A percentile compares a stretch with the other conserved stretches of the same genome.
Conservation (phyloP, 2,113 vertebrate genomes). For the Vulpes lagopus region DNA sequence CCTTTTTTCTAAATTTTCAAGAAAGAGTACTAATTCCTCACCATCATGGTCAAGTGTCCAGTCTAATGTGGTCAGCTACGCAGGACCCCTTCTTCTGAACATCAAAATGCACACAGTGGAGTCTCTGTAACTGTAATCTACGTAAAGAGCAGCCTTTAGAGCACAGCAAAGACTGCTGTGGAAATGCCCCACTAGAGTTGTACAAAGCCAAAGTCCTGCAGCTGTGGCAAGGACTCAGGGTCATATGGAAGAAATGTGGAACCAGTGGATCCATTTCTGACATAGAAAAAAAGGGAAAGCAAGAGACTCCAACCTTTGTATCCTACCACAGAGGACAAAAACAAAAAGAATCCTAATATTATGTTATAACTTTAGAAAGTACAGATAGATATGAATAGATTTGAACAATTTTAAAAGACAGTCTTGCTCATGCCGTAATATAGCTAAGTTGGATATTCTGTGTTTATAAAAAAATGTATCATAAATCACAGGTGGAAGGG, state of each 20-base stretch:
- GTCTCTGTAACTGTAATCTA: neutral
- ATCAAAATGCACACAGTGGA: neutral
- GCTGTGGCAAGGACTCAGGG: neutral
- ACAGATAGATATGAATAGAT: neutral
- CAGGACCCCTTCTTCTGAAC: neutral
- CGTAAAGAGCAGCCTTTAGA: neutral
- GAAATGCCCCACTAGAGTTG: neutral
- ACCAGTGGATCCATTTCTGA: neutral
- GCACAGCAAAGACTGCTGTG: neutral
- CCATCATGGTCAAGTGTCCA: neutral
- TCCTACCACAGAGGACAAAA: neutral
- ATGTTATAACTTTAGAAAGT: neutral
- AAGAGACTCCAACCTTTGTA: neutral
- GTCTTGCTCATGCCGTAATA: neutral
- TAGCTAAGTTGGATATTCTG: neutral
- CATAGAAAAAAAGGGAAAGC: neutral
- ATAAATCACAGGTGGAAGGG: constrained; percentile 42
- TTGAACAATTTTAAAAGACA: neutral
- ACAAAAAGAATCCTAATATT: neutral
- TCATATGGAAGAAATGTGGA: neutral
- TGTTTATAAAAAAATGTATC: neutral
- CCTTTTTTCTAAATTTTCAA: neutral
- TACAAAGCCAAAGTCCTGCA: neutral
- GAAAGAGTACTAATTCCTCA: neutral
- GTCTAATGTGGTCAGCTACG: neutral